phyloP scores from a whole-genome alignment of 2,888 invertebrate species.

The Drosophila recens region DNA sequence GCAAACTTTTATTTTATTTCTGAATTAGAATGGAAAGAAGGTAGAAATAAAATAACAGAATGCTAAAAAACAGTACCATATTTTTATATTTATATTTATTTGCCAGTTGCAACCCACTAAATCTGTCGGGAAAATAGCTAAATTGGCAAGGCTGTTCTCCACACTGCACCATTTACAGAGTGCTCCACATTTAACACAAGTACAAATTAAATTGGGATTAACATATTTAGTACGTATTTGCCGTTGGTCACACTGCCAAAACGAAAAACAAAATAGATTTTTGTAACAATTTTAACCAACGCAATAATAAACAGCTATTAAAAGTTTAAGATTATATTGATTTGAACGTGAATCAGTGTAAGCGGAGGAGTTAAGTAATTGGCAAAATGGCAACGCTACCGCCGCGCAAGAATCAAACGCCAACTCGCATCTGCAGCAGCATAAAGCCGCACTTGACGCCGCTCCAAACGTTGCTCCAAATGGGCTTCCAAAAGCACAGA shows the following conservation, averaged over 20 bases:
- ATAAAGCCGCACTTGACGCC: slow-evolving; percentile 91
- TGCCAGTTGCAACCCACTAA: too few relatives aligned
- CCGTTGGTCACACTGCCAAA: slow-evolving; percentile 54
- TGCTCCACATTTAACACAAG: too few relatives aligned
- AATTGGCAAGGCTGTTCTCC: too few relatives aligned
- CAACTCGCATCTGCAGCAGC: slow-evolving; percentile 87
- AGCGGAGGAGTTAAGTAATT: slow-evolving; percentile 51
- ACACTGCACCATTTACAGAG: too few relatives aligned
- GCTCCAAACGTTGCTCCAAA: slow-evolving; percentile 92
- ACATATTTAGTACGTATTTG: background rate
- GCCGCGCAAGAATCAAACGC: slow-evolving; percentile 91
- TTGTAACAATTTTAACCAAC: slow-evolving; percentile 24
- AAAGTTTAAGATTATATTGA: background rate
- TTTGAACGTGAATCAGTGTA: background rate
- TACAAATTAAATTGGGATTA: background rate
- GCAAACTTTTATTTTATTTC: too few relatives aligned
- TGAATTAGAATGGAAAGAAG: too few relatives aligned
- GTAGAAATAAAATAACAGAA: too few relatives aligned
- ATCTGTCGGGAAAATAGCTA: too few relatives aligned
- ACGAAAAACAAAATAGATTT: slow-evolving; percentile 50
- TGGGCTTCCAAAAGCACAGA: slow-evolving; percentile 95
- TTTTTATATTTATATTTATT: too few relatives aligned
- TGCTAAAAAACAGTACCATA: too few relatives aligned
- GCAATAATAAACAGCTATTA: slow-evolving; percentile 3
- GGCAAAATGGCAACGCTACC: slow-evolving; percentile 90